Conservation (phyloP, 2,888 invertebrate genomes). For the Hirudinaria manillensis region DNA sequence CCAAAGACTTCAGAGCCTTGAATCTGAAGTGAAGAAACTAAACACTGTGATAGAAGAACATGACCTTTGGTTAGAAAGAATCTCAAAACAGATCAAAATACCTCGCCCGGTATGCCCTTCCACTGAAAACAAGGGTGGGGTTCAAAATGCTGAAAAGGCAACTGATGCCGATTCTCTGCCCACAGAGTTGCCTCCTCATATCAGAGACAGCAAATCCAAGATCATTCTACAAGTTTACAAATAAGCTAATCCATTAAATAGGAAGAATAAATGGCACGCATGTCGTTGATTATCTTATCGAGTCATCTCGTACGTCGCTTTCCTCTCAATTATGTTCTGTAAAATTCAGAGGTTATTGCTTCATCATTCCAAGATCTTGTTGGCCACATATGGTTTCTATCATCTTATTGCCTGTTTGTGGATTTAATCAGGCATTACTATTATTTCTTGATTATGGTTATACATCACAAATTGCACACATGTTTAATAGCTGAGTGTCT, state of each 20-base stretch:
- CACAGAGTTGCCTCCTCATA: neutral
- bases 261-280: too few relatives aligned
- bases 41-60: conserved; percentile 58
- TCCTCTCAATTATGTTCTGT: too few relatives aligned
- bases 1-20: conserved; percentile 41
- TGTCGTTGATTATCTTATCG: too few relatives aligned
- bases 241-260: neutral
- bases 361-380: too few relatives aligned
- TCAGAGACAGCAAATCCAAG: conserved; percentile 11
- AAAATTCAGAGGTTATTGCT: too few relatives aligned
- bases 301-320: too few relatives aligned
- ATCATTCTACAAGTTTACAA: conserved; percentile 21
- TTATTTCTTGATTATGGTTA: too few relatives aligned
- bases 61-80: conserved; percentile 71
- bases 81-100: conserved; percentile 50
- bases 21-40: conserved; percentile 41
- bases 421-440: too few relatives aligned
- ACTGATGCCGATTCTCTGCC: neutral
- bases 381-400: too few relatives aligned
- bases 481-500: too few relatives aligned
- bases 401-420: too few relatives aligned
- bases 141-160: conserved; percentile 28
- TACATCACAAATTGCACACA: too few relatives aligned
- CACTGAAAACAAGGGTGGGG: conserved; percentile 25
- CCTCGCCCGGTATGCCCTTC: conserved; percentile 29